Conservation (phyloP, 2,797 vertebrate species). For the Poeciliopsis infans region DNA sequence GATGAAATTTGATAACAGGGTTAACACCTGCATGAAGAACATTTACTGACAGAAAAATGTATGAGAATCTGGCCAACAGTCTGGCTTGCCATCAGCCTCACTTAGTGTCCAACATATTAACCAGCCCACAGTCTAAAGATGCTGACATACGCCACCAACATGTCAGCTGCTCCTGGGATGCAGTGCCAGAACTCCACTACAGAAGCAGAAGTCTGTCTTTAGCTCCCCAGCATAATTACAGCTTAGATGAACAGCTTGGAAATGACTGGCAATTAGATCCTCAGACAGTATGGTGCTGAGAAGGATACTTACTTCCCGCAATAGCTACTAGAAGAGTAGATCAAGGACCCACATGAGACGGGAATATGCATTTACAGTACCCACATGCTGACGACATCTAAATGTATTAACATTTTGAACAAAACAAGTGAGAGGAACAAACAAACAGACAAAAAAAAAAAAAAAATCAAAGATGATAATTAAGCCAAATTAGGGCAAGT, state of each 20-base stretch:
- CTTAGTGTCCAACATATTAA: conserved; percentile 20
- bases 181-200: conserved; percentile 34
- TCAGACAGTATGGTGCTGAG: conserved; percentile 62
- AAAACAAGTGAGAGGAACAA: conserved; percentile 42
- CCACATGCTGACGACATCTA: conserved; percentile 27
- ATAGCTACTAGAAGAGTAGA: conserved; percentile 33
- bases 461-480: conserved; percentile 10
- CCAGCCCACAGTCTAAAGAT: neutral
- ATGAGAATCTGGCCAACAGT: conserved; percentile 23
- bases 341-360: conserved; percentile 53
- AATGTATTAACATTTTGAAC: conserved; percentile 48
- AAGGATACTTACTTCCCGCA: conserved; percentile 56
- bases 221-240: conserved; percentile 74
- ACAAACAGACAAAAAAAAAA: neutral
- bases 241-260: conserved; percentile 68
- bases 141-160: conserved; percentile 10
- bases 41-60: conserved; percentile 29
- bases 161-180: conserved; percentile 39
- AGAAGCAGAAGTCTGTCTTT: conserved; percentile 62
- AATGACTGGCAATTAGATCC: conserved; percentile 76
- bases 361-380: conserved; percentile 38
- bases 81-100: conserved; percentile 12
- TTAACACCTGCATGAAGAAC: conserved; percentile 50
- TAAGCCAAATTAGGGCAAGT: conserved; percentile 23
- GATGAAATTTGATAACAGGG: conserved; percentile 43